Evolutionary conservation across 2,888 invertebrate species (phyloP).

Genomic region (Mayetiola destructor): DNA sequence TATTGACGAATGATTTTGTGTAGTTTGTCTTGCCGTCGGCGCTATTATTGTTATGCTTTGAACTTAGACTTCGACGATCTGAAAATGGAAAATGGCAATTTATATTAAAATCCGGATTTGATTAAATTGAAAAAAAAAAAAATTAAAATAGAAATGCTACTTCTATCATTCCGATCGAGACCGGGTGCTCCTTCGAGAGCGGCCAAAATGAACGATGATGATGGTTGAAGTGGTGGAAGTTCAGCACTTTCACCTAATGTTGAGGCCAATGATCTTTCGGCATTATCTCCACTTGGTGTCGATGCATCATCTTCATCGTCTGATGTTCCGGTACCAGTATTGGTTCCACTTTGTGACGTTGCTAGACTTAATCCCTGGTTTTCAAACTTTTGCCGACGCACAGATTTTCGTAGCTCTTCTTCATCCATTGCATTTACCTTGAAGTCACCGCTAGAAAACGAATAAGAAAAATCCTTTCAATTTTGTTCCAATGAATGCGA

Average conservation of each 20-base stretch:
- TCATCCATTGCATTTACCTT: slow-evolving; percentile 81
- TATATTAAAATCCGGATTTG: no score
- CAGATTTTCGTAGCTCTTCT: slow-evolving; percentile 63
- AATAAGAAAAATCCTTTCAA: background rate
- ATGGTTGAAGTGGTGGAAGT: slow-evolving; percentile 30
- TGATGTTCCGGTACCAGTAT: slow-evolving; percentile 50
- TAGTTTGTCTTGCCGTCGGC: slow-evolving; percentile 29
- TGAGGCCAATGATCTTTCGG: slow-evolving; percentile 50
- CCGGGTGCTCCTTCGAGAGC: slow-evolving; percentile 33
- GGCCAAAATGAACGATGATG: slow-evolving; percentile 31
- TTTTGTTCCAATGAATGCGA: background rate
- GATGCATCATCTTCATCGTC: slow-evolving; percentile 63
- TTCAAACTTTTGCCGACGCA: slow-evolving; percentile 52
- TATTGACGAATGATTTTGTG: slow-evolving; percentile 35
- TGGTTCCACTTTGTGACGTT: slow-evolving; percentile 37
- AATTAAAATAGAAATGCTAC: slow-evolving; percentile 25
- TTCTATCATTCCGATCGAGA: slow-evolving; percentile 31
- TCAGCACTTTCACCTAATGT: slow-evolving; percentile 63
- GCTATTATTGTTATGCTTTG: slow-evolving; percentile 44
- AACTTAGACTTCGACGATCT: slow-evolving; percentile 48
- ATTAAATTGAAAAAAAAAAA: slow-evolving; percentile 2
- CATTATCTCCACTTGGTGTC: slow-evolving; percentile 68
- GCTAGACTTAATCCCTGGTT: slow-evolving; percentile 33
- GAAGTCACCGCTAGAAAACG: slow-evolving; percentile 48
- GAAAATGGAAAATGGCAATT: slow-evolving; percentile 16